Evolutionary conservation across 2,888 invertebrate genomes (phyloP).

Genomic region (Athrips mouffetella): DNA sequence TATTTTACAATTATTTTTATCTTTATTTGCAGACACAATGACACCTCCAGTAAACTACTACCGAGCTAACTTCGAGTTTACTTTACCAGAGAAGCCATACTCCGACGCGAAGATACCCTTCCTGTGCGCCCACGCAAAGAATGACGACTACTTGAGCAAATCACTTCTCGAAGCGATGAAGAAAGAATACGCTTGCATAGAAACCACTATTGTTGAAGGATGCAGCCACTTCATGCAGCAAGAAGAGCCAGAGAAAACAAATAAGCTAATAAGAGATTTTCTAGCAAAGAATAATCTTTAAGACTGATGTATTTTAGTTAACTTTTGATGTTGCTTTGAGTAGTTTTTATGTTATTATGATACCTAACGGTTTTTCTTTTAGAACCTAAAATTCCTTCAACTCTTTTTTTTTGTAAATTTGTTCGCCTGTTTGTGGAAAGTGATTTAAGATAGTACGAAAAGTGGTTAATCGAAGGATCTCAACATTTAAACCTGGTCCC

Average conservation of each 20-base stretch:
- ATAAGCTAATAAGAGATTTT: conserved; percentile 70
- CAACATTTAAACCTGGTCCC: too few relatives aligned
- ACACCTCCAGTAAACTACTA: conserved; percentile 79
- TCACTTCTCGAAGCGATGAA: conserved; percentile 50
- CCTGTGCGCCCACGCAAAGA: conserved; percentile 60
- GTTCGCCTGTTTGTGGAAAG: too few relatives aligned
- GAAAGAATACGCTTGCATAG: conserved; percentile 57
- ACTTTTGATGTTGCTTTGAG: background rate
- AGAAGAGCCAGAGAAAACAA: conserved; percentile 73
- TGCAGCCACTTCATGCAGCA: conserved; percentile 77
- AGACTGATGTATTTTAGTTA: background rate
- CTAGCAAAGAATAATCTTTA: conserved; percentile 51
- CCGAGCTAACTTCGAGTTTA: conserved; percentile 60
- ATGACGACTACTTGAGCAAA: conserved; percentile 56
- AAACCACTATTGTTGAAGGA: conserved; percentile 59
- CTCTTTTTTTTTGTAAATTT: too few relatives aligned
- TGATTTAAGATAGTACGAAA: too few relatives aligned
- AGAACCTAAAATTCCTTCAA: too few relatives aligned
- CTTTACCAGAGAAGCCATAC: conserved; percentile 37
- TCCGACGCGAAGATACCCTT: conserved; percentile 53
- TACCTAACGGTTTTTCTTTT: too few relatives aligned
- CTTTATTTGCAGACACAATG: conserved; percentile 61
- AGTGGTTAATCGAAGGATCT: too few relatives aligned
- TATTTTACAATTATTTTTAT: too few relatives aligned
- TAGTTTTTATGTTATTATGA: background rate